phyloP scores from a whole-genome alignment of 2,797 vertebrate species.

The Anolis apletophallus region DNA sequence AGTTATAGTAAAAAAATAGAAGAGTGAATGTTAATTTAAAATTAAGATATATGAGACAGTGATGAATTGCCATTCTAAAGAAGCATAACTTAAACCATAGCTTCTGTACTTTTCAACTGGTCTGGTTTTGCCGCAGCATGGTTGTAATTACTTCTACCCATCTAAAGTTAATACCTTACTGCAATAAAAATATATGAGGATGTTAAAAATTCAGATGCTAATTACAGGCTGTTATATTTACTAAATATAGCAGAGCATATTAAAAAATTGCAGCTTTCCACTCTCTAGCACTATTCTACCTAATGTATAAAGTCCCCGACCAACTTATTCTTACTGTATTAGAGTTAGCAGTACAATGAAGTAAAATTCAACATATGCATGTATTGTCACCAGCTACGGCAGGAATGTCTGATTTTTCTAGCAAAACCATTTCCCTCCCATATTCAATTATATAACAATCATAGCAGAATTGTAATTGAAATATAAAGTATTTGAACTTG shows the following conservation, averaged over 20 bases:
- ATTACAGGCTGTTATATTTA: conserved; percentile 73
- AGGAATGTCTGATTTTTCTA: conserved; percentile 48
- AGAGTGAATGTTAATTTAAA: conserved; percentile 32
- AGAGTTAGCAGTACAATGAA: conserved; percentile 62
- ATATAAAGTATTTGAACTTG: conserved; percentile 30
- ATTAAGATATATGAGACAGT: conserved; percentile 71
- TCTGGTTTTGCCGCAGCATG: conserved; percentile 67
- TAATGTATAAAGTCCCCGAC: conserved; percentile 62
- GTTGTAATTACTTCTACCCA: conserved; percentile 76
- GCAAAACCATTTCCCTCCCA: conserved; percentile 46
- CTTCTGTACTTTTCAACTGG: conserved; percentile 55
- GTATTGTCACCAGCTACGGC: conserved; percentile 44
- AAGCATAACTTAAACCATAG: conserved; percentile 74
- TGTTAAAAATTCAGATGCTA: conserved; percentile 75
- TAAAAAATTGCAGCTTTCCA: conserved; percentile 63
- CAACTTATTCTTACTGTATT: conserved; percentile 54
- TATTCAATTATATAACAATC: conserved; percentile 56
- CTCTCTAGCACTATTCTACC: conserved; percentile 45
- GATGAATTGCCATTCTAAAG: conserved; percentile 73
- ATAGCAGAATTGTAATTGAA: conserved; percentile 37
- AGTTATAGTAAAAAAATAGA: conserved; percentile 44
- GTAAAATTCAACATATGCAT: conserved; percentile 62
- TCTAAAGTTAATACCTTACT: conserved; percentile 73
- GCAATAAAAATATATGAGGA: conserved; percentile 74
- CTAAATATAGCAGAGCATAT: conserved; percentile 69